These are phyloP conservation scores for Ramphastos sulfuratus DNA, from an alignment of 2,113 vertebrate species.

Conservation along the genomic window DNA sequence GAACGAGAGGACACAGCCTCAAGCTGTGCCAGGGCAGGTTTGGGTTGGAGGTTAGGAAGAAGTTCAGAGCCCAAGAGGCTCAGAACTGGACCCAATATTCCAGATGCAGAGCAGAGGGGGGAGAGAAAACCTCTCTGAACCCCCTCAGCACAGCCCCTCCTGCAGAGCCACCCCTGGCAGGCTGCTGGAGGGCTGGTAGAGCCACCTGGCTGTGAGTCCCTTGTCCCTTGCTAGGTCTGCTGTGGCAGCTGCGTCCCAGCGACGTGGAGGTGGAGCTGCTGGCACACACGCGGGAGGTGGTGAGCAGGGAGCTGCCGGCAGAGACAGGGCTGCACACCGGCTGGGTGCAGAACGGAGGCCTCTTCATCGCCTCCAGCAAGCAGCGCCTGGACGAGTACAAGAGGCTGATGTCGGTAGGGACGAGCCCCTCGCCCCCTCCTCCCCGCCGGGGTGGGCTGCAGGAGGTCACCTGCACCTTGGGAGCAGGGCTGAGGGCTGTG, in stretches of 20 bases:
- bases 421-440: neutral
- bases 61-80: too few species aligned
- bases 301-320: conserved; percentile 86
- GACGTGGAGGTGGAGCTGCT: conserved; percentile 96
- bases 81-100: too few species aligned
- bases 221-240: conserved; percentile 77
- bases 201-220: neutral
- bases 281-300: conserved; percentile 87
- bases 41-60: too few species aligned
- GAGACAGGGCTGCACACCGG: conserved; percentile 94
- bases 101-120: too few species aligned
- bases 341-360: conserved; percentile 96
- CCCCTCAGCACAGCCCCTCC: too few species aligned
- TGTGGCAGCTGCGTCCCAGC: conserved; percentile 97
- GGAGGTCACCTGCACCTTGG: neutral
- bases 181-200: fast-evolving
- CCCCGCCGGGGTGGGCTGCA: neutral
- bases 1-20: too few species aligned
- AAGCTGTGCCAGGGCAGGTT: too few species aligned
- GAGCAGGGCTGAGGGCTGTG: neutral
- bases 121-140: too few species aligned
- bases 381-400: conserved; percentile 97
- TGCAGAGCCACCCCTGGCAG: too few species aligned
- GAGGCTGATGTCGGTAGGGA: conserved; percentile 94
- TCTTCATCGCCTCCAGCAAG: conserved; percentile 95